Conservation (phyloP, 2,113 vertebrate species). For the Callospermophilus lateralis region DNA sequence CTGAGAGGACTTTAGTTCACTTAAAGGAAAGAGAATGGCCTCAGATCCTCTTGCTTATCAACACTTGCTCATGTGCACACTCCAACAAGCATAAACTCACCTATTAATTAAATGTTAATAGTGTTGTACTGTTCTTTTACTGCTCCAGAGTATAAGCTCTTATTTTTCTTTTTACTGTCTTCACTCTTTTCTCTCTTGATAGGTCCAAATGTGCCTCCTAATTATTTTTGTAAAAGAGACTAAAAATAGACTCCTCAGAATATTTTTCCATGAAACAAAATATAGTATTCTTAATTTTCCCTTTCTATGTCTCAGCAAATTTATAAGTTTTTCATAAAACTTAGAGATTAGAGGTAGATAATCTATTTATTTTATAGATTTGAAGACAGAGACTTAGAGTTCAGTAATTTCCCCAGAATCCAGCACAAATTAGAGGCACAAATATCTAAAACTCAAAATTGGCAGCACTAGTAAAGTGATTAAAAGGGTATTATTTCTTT, state of each 20-base stretch:
- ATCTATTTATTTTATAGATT: slow-evolving; percentile 35
- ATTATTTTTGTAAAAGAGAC: slow-evolving; percentile 37
- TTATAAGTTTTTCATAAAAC: slow-evolving; percentile 43
- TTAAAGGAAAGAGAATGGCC: not conserved
- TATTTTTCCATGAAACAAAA: slow-evolving; percentile 54
- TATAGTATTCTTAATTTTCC: not conserved
- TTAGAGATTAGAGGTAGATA: slow-evolving; percentile 17
- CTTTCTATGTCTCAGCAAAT: not conserved
- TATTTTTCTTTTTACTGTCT: not conserved
- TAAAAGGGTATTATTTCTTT: not conserved
- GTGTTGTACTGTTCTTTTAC: not conserved
- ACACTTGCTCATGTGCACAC: not conserved
- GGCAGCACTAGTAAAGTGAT: not conserved
- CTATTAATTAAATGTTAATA: not conserved
- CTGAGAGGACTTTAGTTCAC: not conserved
- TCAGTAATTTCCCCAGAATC: slow-evolving; percentile 19
- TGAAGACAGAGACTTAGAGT: not conserved
- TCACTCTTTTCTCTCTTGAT: slow-evolving; percentile 38
- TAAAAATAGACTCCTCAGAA: slow-evolving; percentile 23
- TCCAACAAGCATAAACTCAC: not conserved
- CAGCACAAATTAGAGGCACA: not conserved
- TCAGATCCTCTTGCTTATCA: slow-evolving; percentile 4
- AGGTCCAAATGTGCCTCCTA: not conserved
- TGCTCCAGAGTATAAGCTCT: not conserved
- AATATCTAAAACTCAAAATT: slow-evolving; percentile 28